A percentile compares a stretch with the other conserved stretches of the same genome.
phyloP scores from a whole-genome alignment of 2,797 vertebrate species.

The Ataeniobius toweri region DNA sequence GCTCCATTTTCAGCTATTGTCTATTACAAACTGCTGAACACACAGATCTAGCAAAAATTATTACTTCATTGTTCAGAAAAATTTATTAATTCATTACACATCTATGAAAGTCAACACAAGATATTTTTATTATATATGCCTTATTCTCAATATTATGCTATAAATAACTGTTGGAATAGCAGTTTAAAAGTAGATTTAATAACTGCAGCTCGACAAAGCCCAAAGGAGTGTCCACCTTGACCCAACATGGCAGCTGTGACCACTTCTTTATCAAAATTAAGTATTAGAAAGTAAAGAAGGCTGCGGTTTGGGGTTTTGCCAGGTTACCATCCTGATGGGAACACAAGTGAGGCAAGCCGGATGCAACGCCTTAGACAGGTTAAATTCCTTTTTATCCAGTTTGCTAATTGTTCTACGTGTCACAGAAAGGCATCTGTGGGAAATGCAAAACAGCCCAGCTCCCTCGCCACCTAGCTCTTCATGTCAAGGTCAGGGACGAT shows the following conservation, averaged over 20 bases:
- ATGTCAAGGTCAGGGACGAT: slow-evolving; percentile 80
- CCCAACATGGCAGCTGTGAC: slow-evolving; percentile 71
- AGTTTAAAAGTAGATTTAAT: neutral
- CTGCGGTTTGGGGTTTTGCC: slow-evolving; percentile 45
- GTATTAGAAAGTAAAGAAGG: slow-evolving; percentile 63
- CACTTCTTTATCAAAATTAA: slow-evolving; percentile 79
- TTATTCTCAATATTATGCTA: neutral
- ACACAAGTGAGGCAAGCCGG: neutral
- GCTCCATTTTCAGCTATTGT: neutral
- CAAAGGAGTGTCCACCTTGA: slow-evolving; percentile 27
- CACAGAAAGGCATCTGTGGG: slow-evolving; percentile 62
- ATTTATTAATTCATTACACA: neutral
- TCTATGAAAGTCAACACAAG: neutral
- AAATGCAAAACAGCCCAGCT: slow-evolving; percentile 63
- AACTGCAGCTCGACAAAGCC: slow-evolving; percentile 3
- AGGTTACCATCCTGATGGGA: slow-evolving; percentile 47
- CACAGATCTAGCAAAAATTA: neutral
- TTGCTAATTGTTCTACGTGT: slow-evolving; percentile 77
- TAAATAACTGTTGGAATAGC: neutral
- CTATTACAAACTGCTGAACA: neutral
- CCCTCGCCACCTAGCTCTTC: slow-evolving; percentile 57
- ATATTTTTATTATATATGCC: neutral
- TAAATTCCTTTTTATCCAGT: slow-evolving; percentile 66
- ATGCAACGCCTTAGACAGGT: slow-evolving; percentile 29
- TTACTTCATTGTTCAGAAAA: neutral